Evolutionary conservation across 2,113 vertebrate genomes (phyloP).

Genomic region (Centropus unirufus): DNA sequence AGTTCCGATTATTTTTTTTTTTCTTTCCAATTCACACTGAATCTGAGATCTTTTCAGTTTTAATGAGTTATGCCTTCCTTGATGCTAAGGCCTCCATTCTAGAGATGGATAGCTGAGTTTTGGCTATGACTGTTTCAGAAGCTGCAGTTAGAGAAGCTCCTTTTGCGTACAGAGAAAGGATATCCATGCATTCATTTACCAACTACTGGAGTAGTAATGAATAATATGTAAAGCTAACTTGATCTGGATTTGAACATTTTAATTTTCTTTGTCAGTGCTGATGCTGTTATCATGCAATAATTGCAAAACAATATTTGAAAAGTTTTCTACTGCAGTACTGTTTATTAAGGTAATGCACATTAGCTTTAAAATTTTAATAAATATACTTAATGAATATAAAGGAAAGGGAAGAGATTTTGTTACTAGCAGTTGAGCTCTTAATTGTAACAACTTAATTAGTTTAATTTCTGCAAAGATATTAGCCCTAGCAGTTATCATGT

Average conservation of each 20-base stretch:
- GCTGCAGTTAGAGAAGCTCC: not conserved
- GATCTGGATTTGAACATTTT: slow-evolving; percentile 33
- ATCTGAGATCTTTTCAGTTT: not conserved
- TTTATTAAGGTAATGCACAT: slow-evolving; percentile 1
- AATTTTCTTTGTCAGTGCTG: slow-evolving; percentile 34
- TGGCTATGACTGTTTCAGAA: not conserved
- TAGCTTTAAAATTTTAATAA: slow-evolving; percentile 34
- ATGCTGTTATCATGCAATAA: slow-evolving; percentile 12
- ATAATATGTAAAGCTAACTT: not conserved
- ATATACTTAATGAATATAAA: slow-evolving; percentile 5
- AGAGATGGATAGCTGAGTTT: not conserved
- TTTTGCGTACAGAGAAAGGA: not conserved
- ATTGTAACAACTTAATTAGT: not conserved
- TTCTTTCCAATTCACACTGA: not conserved
- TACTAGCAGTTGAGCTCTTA: not conserved
- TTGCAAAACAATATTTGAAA: not conserved
- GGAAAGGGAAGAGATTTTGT: not conserved
- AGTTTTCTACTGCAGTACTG: not conserved
- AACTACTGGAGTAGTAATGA: not conserved
- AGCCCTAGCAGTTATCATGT: not conserved
- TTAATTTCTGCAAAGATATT: not conserved
- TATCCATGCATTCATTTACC: not conserved
- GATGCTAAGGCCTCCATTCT: not conserved
- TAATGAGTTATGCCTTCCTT: not conserved
- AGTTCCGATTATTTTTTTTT: not conserved